A percentile compares a stretch with the other conserved stretches of the same genome.
phyloP scores from a whole-genome alignment of 2,888 invertebrate genomes.

The Lasioglossum lativentre region DNA sequence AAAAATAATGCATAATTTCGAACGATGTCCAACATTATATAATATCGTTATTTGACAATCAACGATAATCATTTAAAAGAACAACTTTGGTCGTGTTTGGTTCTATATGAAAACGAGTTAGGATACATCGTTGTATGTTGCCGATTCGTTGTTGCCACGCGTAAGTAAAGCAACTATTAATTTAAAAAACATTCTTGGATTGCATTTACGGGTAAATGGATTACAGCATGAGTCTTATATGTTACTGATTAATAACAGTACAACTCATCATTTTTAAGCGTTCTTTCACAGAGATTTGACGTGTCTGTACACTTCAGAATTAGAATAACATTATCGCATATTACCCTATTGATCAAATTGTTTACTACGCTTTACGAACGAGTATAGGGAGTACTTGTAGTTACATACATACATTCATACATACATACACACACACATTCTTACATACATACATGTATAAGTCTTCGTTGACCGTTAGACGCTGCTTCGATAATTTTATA shows the following conservation, averaged over 20 bases:
- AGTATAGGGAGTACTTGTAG: slow-evolving; percentile 64
- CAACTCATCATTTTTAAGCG: slow-evolving; percentile 39
- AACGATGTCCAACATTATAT: not conserved
- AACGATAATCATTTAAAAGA: not conserved
- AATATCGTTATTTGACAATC: not conserved
- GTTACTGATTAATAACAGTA: slow-evolving; percentile 21
- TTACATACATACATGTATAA: slow-evolving; percentile 25
- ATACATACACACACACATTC: slow-evolving; percentile 33
- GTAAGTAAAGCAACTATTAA: not conserved
- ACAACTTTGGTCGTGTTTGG: not conserved
- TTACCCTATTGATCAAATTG: slow-evolving; percentile 36
- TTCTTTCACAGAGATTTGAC: slow-evolving; percentile 35
- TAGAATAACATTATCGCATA: slow-evolving; percentile 39
- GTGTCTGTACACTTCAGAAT: slow-evolving; percentile 38
- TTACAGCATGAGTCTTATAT: slow-evolving; percentile 54
- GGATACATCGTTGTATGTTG: slow-evolving; percentile 1
- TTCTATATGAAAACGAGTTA: slow-evolving; percentile 4
- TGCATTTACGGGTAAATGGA: slow-evolving; percentile 25
- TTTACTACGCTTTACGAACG: slow-evolving; percentile 37
- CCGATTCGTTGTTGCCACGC: slow-evolving; percentile 13
- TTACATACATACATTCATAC: slow-evolving; percentile 41
- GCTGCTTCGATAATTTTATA: slow-evolving; percentile 20
- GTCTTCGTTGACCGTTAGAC: slow-evolving; percentile 32
- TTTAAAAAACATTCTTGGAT: slow-evolving; percentile 1
- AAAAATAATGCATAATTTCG: not conserved